Conservation (phyloP, 1,140 invertebrate genomes). For the Drosophila triauraria region DNA sequence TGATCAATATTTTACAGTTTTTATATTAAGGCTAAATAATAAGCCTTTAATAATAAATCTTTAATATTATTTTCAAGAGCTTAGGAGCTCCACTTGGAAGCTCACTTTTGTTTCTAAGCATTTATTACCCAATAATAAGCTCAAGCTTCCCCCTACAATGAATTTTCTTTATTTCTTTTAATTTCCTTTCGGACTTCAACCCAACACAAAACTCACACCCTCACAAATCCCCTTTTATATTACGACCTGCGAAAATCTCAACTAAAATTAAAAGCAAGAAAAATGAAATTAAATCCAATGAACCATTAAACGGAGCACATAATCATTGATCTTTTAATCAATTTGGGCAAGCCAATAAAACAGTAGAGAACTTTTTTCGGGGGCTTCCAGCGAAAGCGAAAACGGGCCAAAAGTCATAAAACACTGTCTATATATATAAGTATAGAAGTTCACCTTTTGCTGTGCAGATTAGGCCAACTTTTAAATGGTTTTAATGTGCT, state of each 20-base stretch:
- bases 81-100: neutral
- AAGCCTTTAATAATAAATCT: neutral
- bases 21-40: too few relatives aligned
- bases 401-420: constrained; percentile 65
- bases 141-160: neutral
- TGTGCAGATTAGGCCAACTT: constrained; percentile 73
- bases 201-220: neutral
- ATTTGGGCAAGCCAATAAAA: constrained; percentile 72
- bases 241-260: constrained; percentile 45
- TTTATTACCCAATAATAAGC: neutral
- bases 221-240: neutral
- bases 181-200: constrained; percentile 5
- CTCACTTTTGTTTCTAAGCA: neutral
- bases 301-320: constrained; percentile 74
- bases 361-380: constrained; percentile 10
- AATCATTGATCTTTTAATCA: constrained; percentile 83
- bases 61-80: neutral
- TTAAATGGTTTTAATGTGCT: constrained; percentile 80
- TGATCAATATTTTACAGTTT: too few relatives aligned
- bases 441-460: constrained; percentile 60
- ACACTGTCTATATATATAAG: constrained; percentile 48
- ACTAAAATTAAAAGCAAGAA: constrained; percentile 35
- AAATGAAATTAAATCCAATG: constrained; percentile 74
- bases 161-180: constrained; percentile 3
- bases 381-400: constrained; percentile 3